Conservation (phyloP, 2,888 invertebrate species). For the Phengaris arion region DNA sequence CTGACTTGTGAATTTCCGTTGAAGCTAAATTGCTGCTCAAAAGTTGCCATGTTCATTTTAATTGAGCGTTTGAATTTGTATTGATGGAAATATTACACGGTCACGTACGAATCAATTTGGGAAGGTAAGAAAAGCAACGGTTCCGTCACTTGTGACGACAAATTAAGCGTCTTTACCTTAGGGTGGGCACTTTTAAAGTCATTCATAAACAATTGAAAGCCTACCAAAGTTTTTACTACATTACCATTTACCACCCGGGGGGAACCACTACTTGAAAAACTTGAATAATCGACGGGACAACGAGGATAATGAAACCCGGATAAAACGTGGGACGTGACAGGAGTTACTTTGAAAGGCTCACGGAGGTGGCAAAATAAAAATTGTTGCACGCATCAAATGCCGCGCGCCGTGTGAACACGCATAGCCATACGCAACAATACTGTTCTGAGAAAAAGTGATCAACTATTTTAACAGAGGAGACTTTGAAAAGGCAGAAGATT, state of each 20-base stretch:
- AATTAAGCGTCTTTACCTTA: background rate
- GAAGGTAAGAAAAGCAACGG: background rate
- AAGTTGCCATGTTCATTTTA: background rate
- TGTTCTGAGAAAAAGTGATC: constrained; percentile 42
- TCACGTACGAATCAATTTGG: constrained; percentile 7
- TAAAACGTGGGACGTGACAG: constrained; percentile 43
- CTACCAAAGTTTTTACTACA: background rate
- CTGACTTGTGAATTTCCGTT: background rate
- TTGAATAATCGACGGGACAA: constrained; percentile 32
- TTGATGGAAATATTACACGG: background rate
- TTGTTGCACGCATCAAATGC: constrained; percentile 43
- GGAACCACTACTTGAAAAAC: constrained; percentile 5
- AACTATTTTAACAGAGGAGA: constrained; percentile 36
- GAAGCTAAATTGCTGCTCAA: background rate
- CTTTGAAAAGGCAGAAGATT: constrained; percentile 35
- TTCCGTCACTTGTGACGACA: constrained; percentile 4
- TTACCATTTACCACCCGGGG: background rate
- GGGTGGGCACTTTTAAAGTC: background rate
- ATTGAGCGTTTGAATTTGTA: background rate
- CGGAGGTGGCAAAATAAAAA: constrained; percentile 43
- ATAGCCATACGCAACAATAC: constrained; percentile 39
- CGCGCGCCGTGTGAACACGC: constrained; percentile 42
- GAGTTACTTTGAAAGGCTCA: constrained; percentile 38
- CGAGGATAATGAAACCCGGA: constrained; percentile 37
- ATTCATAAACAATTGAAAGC: background rate